Percentiles rank a stretch among this genome's conserved stretches.
phyloP scores from a whole-genome alignment of 2,113 vertebrate genomes.

The Eupsittula cactorum region DNA sequence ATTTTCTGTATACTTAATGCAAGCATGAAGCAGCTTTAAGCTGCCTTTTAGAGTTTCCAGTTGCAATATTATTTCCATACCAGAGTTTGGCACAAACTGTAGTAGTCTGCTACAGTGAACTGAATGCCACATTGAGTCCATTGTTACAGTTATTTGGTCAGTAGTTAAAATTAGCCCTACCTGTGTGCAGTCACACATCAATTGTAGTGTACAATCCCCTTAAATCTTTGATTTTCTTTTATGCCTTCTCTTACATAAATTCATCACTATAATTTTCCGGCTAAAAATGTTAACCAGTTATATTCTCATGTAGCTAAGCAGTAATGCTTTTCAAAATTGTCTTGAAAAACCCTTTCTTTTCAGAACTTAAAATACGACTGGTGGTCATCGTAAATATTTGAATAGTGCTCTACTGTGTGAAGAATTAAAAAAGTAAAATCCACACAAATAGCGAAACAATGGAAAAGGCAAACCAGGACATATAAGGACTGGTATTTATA shows the following conservation, averaged over 20 bases:
- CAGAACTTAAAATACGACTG: neutral
- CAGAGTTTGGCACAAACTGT: neutral
- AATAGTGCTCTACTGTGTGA: neutral
- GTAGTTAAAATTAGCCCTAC: neutral
- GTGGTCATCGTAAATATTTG: neutral
- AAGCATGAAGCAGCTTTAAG: neutral
- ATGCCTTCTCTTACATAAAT: neutral
- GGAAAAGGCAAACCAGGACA: neutral
- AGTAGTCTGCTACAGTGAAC: neutral
- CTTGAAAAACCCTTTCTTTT: neutral
- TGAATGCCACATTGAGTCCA: neutral
- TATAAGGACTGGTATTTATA: neutral
- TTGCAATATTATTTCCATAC: neutral
- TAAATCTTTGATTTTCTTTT: neutral
- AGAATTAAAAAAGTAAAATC: neutral
- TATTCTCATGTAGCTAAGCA: neutral
- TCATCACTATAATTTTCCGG: neutral
- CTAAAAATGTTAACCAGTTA: neutral
- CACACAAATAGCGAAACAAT: neutral
- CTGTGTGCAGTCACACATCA: neutral
- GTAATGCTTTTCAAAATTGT: neutral
- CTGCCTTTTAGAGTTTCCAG: neutral
- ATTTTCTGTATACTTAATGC: neutral
- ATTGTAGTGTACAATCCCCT: neutral
- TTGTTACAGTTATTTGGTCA: neutral